Base-by-base conservation (phyloP, 2,888 invertebrate species). In the Oegoconia quadripuncta region DNA sequence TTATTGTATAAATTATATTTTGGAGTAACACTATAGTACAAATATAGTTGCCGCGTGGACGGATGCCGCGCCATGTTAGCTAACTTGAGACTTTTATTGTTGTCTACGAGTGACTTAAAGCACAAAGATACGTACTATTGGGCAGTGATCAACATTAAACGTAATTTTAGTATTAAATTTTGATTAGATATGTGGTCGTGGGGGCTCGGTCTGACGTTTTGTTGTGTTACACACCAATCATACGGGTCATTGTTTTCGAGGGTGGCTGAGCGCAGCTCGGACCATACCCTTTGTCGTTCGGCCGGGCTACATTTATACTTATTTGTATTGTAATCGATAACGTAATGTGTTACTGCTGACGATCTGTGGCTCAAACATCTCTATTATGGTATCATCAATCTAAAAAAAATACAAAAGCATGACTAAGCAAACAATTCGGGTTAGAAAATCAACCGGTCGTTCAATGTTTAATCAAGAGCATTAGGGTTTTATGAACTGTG, bases 111-210 rank as follows among this genome's bases (percentile, higher is more conserved):
- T 75, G 83, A 83, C 76, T 76, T 69, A 73, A 73, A 81, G 86
- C 86, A 84, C 84, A 86, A 86, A 86, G 72, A 86, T 86, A 86
- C 86, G 84, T 86, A 87, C 84, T 79, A 80, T 78, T 83, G 84
- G 86, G 86, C 86, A 86, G 86, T 87, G 86, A 87, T 87, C 86
- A 87, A 87, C 86, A 87, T 86, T 83, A 74, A 82, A 75, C 77
- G 82, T 84, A 84, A 86, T 74, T 71, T 79, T 83, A 86, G 84
- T 74, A 74, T 76, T 80, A 84, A 81, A 79, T 79, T n/a, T 81
- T 76, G 79, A 78, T 80, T 83, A 83, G 81, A 73, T 77, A 74
- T 59, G 77, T 74, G 72, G 71, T 64, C 67, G 66, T 59, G 67
- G 59, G n/a, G 68, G 79, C 76, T 70, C 76, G 80, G 81, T 60